Percentiles rank a stretch among this genome's conserved stretches.
phyloP scores from a whole-genome alignment of 2,888 invertebrate genomes.

The Drosophila neoperkinsi region DNA sequence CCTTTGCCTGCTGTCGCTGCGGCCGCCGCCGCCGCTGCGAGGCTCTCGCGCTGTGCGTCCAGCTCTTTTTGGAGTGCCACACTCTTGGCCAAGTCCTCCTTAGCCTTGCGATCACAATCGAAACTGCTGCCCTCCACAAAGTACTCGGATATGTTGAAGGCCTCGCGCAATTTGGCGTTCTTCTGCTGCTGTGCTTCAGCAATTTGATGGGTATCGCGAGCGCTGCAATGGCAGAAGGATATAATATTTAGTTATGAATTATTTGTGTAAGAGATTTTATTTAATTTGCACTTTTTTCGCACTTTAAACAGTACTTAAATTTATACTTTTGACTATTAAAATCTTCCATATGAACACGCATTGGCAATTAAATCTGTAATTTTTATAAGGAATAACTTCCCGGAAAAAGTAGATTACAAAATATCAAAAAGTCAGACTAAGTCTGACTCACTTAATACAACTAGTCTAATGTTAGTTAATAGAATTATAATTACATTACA shows the following conservation, averaged over 20 bases:
- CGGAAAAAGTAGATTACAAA: too few species aligned
- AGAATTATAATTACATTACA: not conserved
- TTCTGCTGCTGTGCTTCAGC: slow-evolving; percentile 98
- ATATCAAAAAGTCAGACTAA: too few species aligned
- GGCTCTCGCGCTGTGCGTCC: slow-evolving; percentile 85
- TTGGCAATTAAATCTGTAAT: too few species aligned
- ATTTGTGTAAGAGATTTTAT: not conserved
- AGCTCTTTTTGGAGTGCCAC: slow-evolving; percentile 85
- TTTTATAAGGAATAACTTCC: too few species aligned
- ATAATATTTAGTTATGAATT: not conserved
- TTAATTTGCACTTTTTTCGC: not conserved
- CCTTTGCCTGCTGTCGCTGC: slow-evolving; percentile 70
- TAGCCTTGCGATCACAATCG: slow-evolving; percentile 90
- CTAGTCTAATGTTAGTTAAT: not conserved
- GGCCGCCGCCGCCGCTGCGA: slow-evolving; percentile 72
- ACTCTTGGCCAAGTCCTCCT: slow-evolving; percentile 86
- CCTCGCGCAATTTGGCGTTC: slow-evolving; percentile 96
- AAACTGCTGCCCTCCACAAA: slow-evolving; percentile 97
- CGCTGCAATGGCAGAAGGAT: slow-evolving; percentile 86
- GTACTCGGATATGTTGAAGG: slow-evolving; percentile 96
- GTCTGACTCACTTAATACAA: not conserved
- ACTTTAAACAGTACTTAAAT: too few species aligned
- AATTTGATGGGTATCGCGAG: slow-evolving; percentile 97
- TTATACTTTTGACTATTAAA: too few species aligned
- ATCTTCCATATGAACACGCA: too few species aligned